Evolutionary conservation across 2,888 invertebrate species (phyloP), one percentile per base, ranked within the genome.

Genomic region (Matsumyia berberina): DNA sequence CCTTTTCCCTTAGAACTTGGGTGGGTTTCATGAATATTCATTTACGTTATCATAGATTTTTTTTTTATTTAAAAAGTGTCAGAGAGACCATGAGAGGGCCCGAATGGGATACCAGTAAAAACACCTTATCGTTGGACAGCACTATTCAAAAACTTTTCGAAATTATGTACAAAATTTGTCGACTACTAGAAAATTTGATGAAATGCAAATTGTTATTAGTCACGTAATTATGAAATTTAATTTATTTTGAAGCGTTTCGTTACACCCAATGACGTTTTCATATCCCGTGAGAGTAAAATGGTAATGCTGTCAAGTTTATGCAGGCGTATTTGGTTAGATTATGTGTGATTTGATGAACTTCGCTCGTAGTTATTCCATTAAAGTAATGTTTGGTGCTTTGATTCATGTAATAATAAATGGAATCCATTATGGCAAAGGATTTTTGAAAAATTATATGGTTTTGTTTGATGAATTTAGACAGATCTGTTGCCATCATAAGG

Each of bases 1-100:
- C 15, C 24, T 44, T 58, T 44, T 49, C 29, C 35, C 44, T 35
- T n/a, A 37, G 12, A 53, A 67, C 33, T 49, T 44, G 33, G 7
- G 55, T 51, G 6, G 12, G 12, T 29, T 17, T 53, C 77, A 77
- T 77, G 69, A 77, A 77, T 77, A 77, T 77, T 77, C 69, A 77
- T 77, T 53, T n/a, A 17, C 60, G 44, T 69, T 33, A 44, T 44
- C 37, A 39, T 19, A n/a, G 17, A 46, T 24, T 3, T 35, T 49
- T 64, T 60, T 35, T 49, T 31, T 66, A 58, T 64, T 35, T 44
- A 74, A 15, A 55, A 64, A 64, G 11, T 62, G n/a, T 53, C 33
- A 58, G 46, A 51, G 31, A 29, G 31, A 60, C 29, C 60, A 12
- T 39, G 51, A 35, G 17, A 29, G 19, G 12, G 49, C 31, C 17